These are phyloP conservation scores for Ctenochaetus hawaiiensis DNA, from an alignment of 2,797 vertebrate genomes.

Conservation along the genomic window DNA sequence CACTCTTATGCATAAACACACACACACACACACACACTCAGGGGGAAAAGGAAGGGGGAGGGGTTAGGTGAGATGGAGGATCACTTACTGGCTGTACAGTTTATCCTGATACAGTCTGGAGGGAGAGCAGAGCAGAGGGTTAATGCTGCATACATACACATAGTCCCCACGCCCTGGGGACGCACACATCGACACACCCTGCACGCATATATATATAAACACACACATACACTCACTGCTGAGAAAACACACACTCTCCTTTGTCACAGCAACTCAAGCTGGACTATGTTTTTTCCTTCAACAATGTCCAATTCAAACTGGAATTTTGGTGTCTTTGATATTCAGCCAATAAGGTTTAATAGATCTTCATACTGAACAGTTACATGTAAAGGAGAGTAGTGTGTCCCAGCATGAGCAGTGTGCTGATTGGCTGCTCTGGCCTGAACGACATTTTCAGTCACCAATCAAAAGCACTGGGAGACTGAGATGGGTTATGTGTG, in stretches of 20 bases:
- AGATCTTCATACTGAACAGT: conserved; percentile 11
- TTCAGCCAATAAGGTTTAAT: conserved; percentile 2
- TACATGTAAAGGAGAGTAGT: conserved; percentile 42
- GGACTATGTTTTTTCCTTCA: conserved; percentile 42
- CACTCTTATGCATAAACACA: conserved; percentile 15
- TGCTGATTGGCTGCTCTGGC: conserved; percentile 71
- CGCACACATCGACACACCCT: conserved; percentile 90
- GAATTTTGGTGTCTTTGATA: not conserved
- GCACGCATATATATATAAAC: conserved; percentile 50
- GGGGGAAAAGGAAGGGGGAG: conserved; percentile 61
- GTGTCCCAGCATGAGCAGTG: conserved; percentile 57
- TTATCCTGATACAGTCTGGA: conserved; percentile 99
- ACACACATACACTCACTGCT: conserved; percentile 56
- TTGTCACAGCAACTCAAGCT: conserved; percentile 32
- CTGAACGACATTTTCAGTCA: conserved; percentile 74
- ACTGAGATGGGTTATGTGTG: conserved; percentile 72
- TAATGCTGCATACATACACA: conserved; percentile 98
- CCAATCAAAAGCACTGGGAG: conserved; percentile 63
- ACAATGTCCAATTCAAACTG: conserved; percentile 37
- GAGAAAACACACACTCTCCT: conserved; percentile 69
- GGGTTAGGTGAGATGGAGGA: conserved; percentile 83
- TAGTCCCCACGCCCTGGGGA: conserved; percentile 95
- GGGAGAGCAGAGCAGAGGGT: conserved; percentile 99
- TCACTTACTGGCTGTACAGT: conserved; percentile 99
- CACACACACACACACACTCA: conserved; percentile 36